Evolutionary conservation across 1,140 invertebrate species (phyloP).

Genomic region (Ooceraea biroi): DNA sequence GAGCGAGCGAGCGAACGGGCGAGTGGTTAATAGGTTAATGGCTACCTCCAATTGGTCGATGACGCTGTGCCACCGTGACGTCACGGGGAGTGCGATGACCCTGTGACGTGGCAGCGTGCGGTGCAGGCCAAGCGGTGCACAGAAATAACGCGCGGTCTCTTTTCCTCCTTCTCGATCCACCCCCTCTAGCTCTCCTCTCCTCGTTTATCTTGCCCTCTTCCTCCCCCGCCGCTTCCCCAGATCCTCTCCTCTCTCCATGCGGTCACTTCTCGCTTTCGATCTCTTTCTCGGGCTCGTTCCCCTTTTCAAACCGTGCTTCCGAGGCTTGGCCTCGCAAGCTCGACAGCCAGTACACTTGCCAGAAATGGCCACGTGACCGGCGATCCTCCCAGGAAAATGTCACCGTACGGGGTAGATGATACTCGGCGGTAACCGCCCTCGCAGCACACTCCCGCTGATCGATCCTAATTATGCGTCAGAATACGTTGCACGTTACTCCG

Average conservation of each 20-base stretch:
- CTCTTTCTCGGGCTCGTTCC: conserved; percentile 51
- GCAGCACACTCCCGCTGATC: neutral
- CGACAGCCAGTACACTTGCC: conserved; percentile 57
- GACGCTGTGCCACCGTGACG: conserved; percentile 83
- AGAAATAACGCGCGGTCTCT: conserved; percentile 79
- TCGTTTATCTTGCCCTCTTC: conserved; percentile 50
- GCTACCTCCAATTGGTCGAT: conserved; percentile 85
- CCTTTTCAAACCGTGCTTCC: conserved; percentile 69
- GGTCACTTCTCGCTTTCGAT: neutral
- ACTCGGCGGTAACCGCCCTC: neutral
- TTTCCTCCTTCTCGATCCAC: conserved; percentile 66
- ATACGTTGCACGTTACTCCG: neutral
- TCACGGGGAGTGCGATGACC: conserved; percentile 83
- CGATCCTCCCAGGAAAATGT: conserved; percentile 57
- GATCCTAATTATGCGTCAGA: conserved; percentile 33
- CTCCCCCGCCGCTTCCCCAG: conserved; percentile 26
- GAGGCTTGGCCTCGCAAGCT: conserved; percentile 42
- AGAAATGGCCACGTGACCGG: conserved; percentile 71
- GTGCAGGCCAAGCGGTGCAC: conserved; percentile 75
- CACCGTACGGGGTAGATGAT: conserved; percentile 15
- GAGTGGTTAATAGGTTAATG: conserved; percentile 84
- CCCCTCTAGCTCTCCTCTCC: conserved; percentile 61
- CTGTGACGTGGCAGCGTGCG: conserved; percentile 80
- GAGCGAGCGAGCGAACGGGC: conserved; percentile 61
- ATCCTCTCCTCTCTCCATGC: conserved; percentile 15